A percentile compares a stretch with the other conserved stretches of the same genome.
These are phyloP conservation scores for Drosophila mulleri DNA, from an alignment of 2,888 invertebrate genomes.

Conservation along the genomic window DNA sequence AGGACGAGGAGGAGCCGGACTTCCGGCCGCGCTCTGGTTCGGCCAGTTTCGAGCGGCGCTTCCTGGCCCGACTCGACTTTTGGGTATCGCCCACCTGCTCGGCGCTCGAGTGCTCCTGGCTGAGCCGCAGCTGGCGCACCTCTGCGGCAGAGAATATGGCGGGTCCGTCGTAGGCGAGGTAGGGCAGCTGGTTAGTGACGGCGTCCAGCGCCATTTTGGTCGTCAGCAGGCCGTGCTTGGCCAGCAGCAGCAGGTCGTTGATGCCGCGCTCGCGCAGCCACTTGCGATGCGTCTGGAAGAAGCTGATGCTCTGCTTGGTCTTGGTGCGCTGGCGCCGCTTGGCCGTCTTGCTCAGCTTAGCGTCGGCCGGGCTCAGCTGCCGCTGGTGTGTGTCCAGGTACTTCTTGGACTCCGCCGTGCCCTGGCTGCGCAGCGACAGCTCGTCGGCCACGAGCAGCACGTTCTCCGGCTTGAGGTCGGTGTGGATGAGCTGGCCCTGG, in stretches of 20 bases:
- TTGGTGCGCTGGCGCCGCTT: constrained; percentile 89
- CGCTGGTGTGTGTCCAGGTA: constrained; percentile 95
- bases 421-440: constrained; percentile 92
- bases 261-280: constrained; percentile 94
- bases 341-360: constrained; percentile 95
- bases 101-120: background rate
- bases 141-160: constrained; percentile 20
- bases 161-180: constrained; percentile 57
- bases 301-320: constrained; percentile 88
- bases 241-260: constrained; percentile 83
- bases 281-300: constrained; percentile 96
- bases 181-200: constrained; percentile 36
- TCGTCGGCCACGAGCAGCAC: constrained; percentile 96
- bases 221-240: constrained; percentile 83
- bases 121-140: constrained; percentile 5
- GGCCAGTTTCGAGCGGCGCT: background rate
- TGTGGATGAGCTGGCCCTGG: constrained; percentile 97
- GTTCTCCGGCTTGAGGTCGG: constrained; percentile 97
- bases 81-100: constrained; percentile 47
- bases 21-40: background rate
- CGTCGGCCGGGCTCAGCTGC: constrained; percentile 91
- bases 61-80: background rate
- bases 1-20: constrained; percentile 25
- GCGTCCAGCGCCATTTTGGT: constrained; percentile 22
- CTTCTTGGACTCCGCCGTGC: constrained; percentile 95